Conservation (phyloP, 2,113 vertebrate species). For the Cheirogaleus medius region DNA sequence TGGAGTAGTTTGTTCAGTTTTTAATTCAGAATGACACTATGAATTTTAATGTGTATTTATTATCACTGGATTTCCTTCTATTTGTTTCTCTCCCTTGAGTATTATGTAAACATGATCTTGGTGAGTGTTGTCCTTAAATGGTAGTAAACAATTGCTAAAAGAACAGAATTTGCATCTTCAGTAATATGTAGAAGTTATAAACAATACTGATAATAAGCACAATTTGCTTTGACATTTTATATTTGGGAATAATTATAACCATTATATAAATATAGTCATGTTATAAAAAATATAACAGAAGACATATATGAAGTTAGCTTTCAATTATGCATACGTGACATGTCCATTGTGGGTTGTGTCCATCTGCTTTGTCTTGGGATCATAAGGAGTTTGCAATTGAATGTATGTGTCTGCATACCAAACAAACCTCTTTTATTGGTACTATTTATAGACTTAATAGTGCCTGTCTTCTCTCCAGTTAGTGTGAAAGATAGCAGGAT, state of each 20-base stretch:
- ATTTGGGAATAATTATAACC: background rate
- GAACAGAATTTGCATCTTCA: background rate
- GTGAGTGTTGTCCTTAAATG: background rate
- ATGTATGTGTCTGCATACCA: background rate
- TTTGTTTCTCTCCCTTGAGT: background rate
- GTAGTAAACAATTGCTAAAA: background rate
- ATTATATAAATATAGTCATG: background rate
- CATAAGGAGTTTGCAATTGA: background rate
- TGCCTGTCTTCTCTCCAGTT: background rate
- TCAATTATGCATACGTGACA: background rate
- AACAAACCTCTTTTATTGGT: background rate
- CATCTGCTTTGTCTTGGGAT: background rate
- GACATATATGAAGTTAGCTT: background rate
- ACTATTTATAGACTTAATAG: constrained; percentile 9
- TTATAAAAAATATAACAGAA: constrained; percentile 32
- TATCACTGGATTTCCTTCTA: background rate
- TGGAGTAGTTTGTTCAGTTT: constrained; percentile 30
- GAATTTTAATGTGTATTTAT: constrained; percentile 22
- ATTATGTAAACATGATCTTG: background rate
- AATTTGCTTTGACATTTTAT: constrained; percentile 14
- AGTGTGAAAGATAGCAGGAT: background rate
- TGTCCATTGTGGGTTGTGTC: background rate
- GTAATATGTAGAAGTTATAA: background rate
- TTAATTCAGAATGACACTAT: constrained; percentile 40
- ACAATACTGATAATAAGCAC: background rate